A percentile compares a stretch with the other conserved stretches of the same genome.
phyloP scores from a whole-genome alignment of 1,140 invertebrate species.

The Lanistes nyassanus region DNA sequence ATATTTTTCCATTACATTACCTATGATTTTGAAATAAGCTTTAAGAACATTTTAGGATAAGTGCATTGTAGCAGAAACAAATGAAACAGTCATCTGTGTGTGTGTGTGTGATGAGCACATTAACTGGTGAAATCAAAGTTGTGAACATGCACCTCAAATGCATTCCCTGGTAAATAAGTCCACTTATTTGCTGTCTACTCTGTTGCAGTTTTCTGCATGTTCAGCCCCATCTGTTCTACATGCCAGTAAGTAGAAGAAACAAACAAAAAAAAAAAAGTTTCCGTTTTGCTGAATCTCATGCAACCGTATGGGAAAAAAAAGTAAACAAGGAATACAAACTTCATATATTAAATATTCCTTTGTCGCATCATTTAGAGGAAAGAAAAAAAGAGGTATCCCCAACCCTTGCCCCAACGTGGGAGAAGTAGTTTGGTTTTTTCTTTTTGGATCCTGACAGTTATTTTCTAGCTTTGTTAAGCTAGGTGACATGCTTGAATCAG shows the following conservation, averaged over 20 bases:
- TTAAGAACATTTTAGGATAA: no score
- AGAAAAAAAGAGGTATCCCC: no score
- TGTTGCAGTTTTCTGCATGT: slow-evolving; percentile 94
- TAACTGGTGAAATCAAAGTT: no score
- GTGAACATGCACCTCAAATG: not conserved
- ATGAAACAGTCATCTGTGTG: not conserved
- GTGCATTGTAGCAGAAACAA: not conserved
- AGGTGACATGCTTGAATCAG: not conserved
- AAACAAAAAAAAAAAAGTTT: not conserved
- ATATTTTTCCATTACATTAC: no score
- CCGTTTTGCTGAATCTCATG: no score
- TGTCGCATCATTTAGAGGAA: no score
- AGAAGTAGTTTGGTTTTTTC: no score
- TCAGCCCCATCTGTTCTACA: slow-evolving; percentile 96
- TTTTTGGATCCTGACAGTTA: not conserved
- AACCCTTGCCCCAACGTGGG: no score
- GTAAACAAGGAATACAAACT: no score
- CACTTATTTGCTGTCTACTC: slow-evolving; percentile 40
- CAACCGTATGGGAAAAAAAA: not conserved
- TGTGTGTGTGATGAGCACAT: not conserved
- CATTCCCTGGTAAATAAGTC: not conserved
- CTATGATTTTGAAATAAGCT: no score
- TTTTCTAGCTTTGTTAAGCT: not conserved
- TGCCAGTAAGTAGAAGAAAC: slow-evolving; percentile 83
- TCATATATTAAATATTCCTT: not conserved